Evolutionary conservation across 2,113 vertebrate genomes (phyloP).

Genomic region (Melanerpes formicivorus): DNA sequence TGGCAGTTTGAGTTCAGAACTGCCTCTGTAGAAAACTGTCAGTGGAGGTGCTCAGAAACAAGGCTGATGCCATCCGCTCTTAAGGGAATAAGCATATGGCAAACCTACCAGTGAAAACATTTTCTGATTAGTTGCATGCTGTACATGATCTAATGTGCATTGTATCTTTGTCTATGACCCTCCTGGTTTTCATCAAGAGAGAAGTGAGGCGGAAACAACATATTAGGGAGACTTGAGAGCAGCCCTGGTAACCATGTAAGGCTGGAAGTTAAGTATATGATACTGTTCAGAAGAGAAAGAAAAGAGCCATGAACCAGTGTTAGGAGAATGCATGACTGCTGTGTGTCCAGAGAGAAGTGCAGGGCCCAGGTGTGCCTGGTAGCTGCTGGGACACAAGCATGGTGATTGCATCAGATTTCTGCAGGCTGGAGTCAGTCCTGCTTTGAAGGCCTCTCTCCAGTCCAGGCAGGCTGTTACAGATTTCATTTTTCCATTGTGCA

Average conservation of each 20-base stretch:
- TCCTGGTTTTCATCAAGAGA: background rate
- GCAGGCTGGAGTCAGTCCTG: background rate
- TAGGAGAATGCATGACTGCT: background rate
- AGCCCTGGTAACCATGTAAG: background rate
- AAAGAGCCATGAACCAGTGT: background rate
- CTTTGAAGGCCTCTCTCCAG: background rate
- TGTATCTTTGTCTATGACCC: background rate
- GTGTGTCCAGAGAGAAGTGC: background rate
- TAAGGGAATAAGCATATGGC: background rate
- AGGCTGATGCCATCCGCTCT: background rate
- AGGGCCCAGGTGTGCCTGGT: background rate
- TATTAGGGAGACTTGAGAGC: background rate
- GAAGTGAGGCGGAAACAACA: background rate
- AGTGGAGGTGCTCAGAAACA: background rate
- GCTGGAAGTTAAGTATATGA: background rate
- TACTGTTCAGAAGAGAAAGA: background rate
- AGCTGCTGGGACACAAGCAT: background rate
- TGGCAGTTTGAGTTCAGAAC: background rate
- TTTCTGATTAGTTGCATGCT: background rate
- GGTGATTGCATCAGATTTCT: background rate
- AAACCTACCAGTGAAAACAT: fast-evolving
- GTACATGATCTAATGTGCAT: fast-evolving
- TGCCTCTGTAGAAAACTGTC: background rate
- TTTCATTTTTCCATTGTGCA: background rate
- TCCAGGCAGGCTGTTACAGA: background rate